phyloP scores from a whole-genome alignment of 2,888 invertebrate species.

The Melinopterus prodromus region DNA sequence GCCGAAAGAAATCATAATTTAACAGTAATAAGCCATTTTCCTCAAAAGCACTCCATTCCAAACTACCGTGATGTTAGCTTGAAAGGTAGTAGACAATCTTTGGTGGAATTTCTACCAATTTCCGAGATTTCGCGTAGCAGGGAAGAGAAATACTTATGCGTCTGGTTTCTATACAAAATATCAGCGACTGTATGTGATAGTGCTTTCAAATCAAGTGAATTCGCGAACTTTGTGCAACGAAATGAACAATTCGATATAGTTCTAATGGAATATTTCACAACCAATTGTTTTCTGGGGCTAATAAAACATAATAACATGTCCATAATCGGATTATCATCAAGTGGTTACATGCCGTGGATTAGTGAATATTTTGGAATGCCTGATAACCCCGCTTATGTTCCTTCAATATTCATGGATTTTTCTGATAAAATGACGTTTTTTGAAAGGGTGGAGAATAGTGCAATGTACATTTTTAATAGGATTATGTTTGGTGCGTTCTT shows the following conservation, averaged over 20 bases:
- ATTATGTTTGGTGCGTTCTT: conserved; percentile 35
- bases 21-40: conserved; percentile 73
- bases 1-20: conserved; percentile 71
- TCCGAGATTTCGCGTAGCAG: conserved; percentile 6
- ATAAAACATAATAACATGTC: conserved; percentile 68
- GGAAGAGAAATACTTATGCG: conserved; percentile 18
- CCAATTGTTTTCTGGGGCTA: conserved; percentile 72
- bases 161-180: conserved; percentile 6
- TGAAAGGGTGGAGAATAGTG: conserved; percentile 47
- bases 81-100: conserved; percentile 29
- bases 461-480: conserved; percentile 35
- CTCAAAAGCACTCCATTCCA: conserved; percentile 46
- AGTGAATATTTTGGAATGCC: conserved; percentile 61
- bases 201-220: conserved; percentile 51
- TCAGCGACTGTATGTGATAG: conserved; percentile 34
- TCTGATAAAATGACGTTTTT: conserved; percentile 46
- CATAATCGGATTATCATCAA: conserved; percentile 63
- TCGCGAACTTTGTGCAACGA: conserved; percentile 55
- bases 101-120: conserved; percentile 27
- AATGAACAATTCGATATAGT: conserved; percentile 69
- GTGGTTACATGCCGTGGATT: conserved; percentile 60
- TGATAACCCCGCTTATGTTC: conserved; percentile 60
- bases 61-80: conserved; percentile 42
- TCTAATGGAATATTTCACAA: conserved; percentile 73
- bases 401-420: conserved; percentile 57